Evolutionary conservation across 2,888 invertebrate species (phyloP).

Genomic region (Leptinotarsa rubiginosa): DNA sequence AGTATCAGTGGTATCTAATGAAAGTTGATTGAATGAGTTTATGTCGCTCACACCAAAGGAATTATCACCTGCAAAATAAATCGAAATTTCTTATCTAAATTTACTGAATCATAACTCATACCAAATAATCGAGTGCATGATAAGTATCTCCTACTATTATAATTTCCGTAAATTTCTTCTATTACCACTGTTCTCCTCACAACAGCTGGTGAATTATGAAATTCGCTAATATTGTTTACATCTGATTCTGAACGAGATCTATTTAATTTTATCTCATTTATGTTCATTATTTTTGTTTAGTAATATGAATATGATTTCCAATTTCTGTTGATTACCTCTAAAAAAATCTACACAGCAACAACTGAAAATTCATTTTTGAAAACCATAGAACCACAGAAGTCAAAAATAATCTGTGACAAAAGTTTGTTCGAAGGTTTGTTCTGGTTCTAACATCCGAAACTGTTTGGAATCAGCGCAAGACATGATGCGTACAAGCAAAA

Average conservation of each 20-base stretch:
- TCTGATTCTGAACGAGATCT: slow-evolving; percentile 43
- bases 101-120: neutral
- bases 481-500: too few species aligned
- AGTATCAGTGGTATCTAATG: neutral
- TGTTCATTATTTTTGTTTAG: slow-evolving; percentile 20
- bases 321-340: too few species aligned
- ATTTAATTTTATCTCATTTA: slow-evolving; percentile 32
- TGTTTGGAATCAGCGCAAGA: too few species aligned
- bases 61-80: neutral
- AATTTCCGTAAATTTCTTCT: neutral
- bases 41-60: neutral
- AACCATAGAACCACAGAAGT: too few species aligned
- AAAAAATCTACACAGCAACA: too few species aligned
- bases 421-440: too few species aligned
- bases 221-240: slow-evolving; percentile 19
- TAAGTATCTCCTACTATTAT: neutral
- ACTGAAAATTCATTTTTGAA: too few species aligned
- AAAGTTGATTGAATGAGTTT: slow-evolving; percentile 5
- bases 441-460: too few species aligned
- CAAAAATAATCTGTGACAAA: too few species aligned
- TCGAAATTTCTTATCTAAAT: neutral
- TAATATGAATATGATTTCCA: too few species aligned
- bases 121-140: slow-evolving; percentile 6
- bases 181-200: slow-evolving; percentile 18
- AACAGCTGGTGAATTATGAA: slow-evolving; percentile 14